A percentile compares a stretch with the other conserved stretches of the same genome.
phyloP scores from a whole-genome alignment of 1,140 invertebrate genomes.

The Drosophila subpulchrella region DNA sequence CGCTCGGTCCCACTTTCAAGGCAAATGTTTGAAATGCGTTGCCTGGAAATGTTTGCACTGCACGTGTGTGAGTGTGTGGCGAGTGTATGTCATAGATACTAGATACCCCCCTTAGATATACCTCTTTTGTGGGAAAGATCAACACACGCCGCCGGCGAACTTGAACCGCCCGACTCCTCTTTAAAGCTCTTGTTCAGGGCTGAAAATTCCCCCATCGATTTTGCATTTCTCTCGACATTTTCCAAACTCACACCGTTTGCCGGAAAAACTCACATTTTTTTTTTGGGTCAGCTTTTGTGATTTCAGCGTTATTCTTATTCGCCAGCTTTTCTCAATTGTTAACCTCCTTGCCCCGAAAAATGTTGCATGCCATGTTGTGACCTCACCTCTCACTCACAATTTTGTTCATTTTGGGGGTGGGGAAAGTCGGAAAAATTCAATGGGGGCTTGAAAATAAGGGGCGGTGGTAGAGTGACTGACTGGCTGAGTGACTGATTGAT shows the following conservation, averaged over 20 bases:
- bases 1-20: constrained; percentile 5
- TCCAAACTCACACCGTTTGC: background rate
- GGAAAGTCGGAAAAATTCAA: background rate
- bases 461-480: constrained; percentile 20
- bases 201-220: constrained; percentile 51
- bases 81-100: constrained; percentile 59
- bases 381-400: constrained; percentile 23
- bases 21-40: constrained; percentile 57
- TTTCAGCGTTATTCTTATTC: constrained; percentile 27
- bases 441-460: background rate
- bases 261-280: constrained; percentile 7
- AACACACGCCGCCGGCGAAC: constrained; percentile 13
- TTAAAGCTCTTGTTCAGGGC: constrained; percentile 51
- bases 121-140: constrained; percentile 36
- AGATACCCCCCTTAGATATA: constrained; percentile 5
- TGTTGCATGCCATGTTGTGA: constrained; percentile 50
- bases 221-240: constrained; percentile 58
- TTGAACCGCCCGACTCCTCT: constrained; percentile 6
- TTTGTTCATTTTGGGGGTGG: background rate
- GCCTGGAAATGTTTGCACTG: constrained; percentile 61
- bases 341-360: constrained; percentile 41
- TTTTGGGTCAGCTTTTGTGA: constrained; percentile 38
- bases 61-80: constrained; percentile 7
- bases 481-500: constrained; percentile 60
- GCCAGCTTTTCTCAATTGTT: constrained; percentile 50